Base-by-base conservation (phyloP, 2,888 invertebrate genomes). In the Agonum fuliginosum region DNA sequence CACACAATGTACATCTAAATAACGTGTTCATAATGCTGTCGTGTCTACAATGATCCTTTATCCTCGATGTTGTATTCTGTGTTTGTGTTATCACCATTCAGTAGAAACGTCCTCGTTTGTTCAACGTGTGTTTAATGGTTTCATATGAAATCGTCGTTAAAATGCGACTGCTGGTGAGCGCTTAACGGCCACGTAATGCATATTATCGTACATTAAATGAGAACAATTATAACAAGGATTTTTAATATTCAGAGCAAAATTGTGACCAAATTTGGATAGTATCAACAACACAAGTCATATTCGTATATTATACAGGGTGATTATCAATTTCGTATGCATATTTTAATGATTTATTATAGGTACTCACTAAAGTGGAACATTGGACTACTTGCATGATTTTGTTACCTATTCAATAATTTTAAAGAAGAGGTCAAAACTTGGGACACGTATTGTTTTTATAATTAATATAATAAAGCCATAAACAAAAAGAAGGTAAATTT, bases 21-120 rank as follows among this genome's bases (percentile, higher is more conserved):
- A 73, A 73, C 58, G 41, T 73, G 73, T 22, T 54, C 37, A 73
- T 73, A 73, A 73, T 73, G 41, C 73, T 51, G 73, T 58, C 58
- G 24, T 37, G 58, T 41, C 58, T 58, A 73, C 58, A 73, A 41
- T 34, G 34, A 22, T 51, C 20, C 54, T 54, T 54, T 54, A 54
- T 51, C n/a, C 51, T 72, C 48, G 19, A 19, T 22, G 41, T 4
- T 43, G 8, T 20, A 30, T 58, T 19, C 8, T 27, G 51, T 51
- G 51, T 51, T 46, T 30, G 30, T 30, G 30, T 48, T 72, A 54
- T 19, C 71, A 54, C 17, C 71, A 51, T 30, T 37, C 43, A 69
- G 69, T 46, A 24, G 20, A 72, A 46, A 72, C 30, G 51, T 48
- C 71, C 67, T n/a, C 34, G 54, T 8, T 51, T 51, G 48, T 48